Conservation (phyloP, 1,140 invertebrate species). For the Plodia interpunctella region DNA sequence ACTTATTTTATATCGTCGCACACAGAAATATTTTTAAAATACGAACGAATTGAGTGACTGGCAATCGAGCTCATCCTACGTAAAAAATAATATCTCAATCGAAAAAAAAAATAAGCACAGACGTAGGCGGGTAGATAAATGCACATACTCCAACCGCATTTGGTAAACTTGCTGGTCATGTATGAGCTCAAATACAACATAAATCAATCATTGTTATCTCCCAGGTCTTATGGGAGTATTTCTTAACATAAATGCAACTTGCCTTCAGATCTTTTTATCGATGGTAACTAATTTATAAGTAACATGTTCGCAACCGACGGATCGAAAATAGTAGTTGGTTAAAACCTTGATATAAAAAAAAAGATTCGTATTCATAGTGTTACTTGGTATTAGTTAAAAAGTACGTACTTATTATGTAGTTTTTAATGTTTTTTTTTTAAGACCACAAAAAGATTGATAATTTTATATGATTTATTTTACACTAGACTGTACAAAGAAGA, state of each 20-base stretch:
- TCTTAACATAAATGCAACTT: background rate
- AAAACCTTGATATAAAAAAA: too few relatives aligned
- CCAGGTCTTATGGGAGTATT: background rate
- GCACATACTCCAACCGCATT: background rate
- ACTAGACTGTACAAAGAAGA: too few relatives aligned
- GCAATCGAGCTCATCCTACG: background rate
- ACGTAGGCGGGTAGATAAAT: background rate
- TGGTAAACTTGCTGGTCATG: background rate
- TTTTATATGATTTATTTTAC: too few relatives aligned
- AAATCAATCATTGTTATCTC: conserved; percentile 3
- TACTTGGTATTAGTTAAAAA: too few relatives aligned
- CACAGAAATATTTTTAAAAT: background rate
- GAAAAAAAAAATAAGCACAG: background rate
- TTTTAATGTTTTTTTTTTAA: too few relatives aligned
- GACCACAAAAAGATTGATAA: too few relatives aligned
- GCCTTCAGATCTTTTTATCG: background rate
- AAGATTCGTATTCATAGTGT: too few relatives aligned
- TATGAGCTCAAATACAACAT: background rate
- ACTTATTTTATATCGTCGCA: background rate
- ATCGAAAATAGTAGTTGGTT: too few relatives aligned
- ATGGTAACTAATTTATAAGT: background rate
- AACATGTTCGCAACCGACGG: too few relatives aligned
- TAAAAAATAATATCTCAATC: background rate
- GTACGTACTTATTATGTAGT: too few relatives aligned
- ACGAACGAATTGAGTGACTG: background rate